Evolutionary conservation across 2,888 invertebrate genomes (phyloP), one percentile per base, ranked within the genome.

Genomic region (Anaspis maculata): DNA sequence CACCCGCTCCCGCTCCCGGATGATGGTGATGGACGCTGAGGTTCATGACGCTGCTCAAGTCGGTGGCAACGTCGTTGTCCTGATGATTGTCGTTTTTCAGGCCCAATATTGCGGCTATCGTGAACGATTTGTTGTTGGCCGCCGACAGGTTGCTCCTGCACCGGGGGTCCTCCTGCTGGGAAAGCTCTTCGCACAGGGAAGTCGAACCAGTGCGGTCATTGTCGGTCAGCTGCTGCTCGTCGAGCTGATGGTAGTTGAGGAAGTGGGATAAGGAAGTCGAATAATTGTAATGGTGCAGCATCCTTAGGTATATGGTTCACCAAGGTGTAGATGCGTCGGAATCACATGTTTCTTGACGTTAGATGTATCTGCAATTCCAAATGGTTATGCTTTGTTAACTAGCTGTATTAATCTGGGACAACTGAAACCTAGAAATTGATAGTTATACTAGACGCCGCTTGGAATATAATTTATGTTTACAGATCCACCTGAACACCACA

Each of bases 81-180:
- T 39, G 38, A 31, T 30, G 40, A 24, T 44, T 39, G 41, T 61
- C 59, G 46, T 52, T 65, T 34, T 81, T 78, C 43, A 87, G 29
- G 27, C 88, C 89, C 49, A 90, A 74, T 52, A 89, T 88, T 42
- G 88, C 87, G 43, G 88, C 89, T 49, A 90, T 90, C 13, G 89
- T 89, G 54, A 90, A 90, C 3, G 86, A 85, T 43, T 64, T 64
- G 40, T 56, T 63, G 27, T 39, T 54, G 3, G 48, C 51, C 1
- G 53, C 54, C 2, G 56, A 56, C 10, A 55, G 56, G 27, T 56
- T 57, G 36, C 54, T 59, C 27, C 58, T 51, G 30, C 56, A 61
- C 23, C 61, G 45, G 2, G 49, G 46, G 30, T 59, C 57, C 15
- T 54, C 53, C 23, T 55, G 54, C 33, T 54, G 54, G n/a, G 50